A percentile compares a stretch with the other conserved stretches of the same genome.
Evolutionary conservation across 2,797 vertebrate species (phyloP).

Genomic region (Valencia hispanica): DNA sequence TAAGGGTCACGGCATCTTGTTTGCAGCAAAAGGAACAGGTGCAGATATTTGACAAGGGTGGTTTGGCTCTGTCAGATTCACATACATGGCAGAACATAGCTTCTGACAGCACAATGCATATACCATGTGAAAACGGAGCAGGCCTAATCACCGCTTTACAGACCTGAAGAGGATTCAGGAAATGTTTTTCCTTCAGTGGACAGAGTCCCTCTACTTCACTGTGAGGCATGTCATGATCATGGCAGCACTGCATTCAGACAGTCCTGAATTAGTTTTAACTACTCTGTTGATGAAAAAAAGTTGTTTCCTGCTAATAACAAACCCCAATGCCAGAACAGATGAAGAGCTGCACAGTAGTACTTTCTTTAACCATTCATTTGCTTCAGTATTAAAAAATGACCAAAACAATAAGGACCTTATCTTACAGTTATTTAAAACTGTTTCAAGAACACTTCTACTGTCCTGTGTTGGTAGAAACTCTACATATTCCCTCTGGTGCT

Average conservation of each 20-base stretch:
- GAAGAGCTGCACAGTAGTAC: neutral
- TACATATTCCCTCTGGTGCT: neutral
- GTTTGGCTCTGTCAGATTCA: conserved; percentile 37
- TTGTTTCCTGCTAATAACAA: conserved; percentile 47
- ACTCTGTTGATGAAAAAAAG: conserved; percentile 64
- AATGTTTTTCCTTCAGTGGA: conserved; percentile 57
- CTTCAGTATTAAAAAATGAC: neutral
- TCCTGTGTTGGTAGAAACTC: conserved; percentile 7
- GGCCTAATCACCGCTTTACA: conserved; percentile 65
- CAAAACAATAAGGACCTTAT: neutral
- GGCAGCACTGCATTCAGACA: conserved; percentile 55
- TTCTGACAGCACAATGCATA: conserved; percentile 55
- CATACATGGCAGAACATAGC: conserved; percentile 54
- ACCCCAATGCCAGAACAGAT: neutral
- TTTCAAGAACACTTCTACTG: neutral
- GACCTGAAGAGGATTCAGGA: conserved; percentile 64
- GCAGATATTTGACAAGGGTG: conserved; percentile 30
- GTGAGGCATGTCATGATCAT: conserved; percentile 62
- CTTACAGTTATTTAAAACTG: neutral
- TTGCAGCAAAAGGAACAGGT: conserved; percentile 13
- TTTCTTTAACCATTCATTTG: neutral
- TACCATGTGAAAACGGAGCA: conserved; percentile 60
- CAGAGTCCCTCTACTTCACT: conserved; percentile 52
- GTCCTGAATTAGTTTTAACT: conserved; percentile 53
- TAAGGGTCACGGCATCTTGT: conserved; percentile 1